Evolutionary conservation across 1,140 invertebrate species (phyloP), one percentile per base, ranked within the genome.

Genomic region (Drosophila quadrilineata): DNA sequence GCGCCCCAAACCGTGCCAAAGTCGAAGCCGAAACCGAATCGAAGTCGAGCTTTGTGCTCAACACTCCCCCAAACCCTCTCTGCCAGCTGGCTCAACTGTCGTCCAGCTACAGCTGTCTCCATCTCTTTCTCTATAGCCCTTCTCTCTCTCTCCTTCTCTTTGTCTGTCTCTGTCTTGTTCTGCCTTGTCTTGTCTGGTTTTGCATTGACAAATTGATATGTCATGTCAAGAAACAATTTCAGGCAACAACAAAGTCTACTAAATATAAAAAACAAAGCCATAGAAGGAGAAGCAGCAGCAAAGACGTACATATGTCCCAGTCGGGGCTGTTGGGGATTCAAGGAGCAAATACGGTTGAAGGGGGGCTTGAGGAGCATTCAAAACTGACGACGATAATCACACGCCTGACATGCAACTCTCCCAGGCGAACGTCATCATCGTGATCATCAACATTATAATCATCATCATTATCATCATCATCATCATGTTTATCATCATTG

Each of bases 181-280:
- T 21, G 33, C 33, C 57, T 50, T 14, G 59, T 40, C 49, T 71
- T 38, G 62, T 66, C 60, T 56, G 52, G 26, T 19, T 76, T 84
- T 46, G 79, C 69, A 85, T 85, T 84, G 77, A 85, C 70, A 85
- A 88, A 88, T 88, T 88, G 85, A 85, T 80, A 79, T 88, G 77
- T 87, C 85, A 88, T 88, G 85, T 88, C 85, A 88, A 85, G 85
- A 88, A 88, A 88, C 85, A 88, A 88, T 88, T 88, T 88, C 63
- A 64, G 75, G 58, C 76, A 36, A 77, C 80, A 59, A 79, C 84
- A 63, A 70, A 85, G 65, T n/a, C n/a, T n/a, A 79, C 77, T 56
- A 57, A 70, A 57, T 79, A 75, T 77, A 69, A 57, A 69, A 67
- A 38, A 40, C 29, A 64, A 16, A 8, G 21, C 28, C 26, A 35